A percentile compares a stretch with the other conserved stretches of the same genome.
Conservation (phyloP, 2,888 invertebrate species). For the Watsonalla cultraria region DNA sequence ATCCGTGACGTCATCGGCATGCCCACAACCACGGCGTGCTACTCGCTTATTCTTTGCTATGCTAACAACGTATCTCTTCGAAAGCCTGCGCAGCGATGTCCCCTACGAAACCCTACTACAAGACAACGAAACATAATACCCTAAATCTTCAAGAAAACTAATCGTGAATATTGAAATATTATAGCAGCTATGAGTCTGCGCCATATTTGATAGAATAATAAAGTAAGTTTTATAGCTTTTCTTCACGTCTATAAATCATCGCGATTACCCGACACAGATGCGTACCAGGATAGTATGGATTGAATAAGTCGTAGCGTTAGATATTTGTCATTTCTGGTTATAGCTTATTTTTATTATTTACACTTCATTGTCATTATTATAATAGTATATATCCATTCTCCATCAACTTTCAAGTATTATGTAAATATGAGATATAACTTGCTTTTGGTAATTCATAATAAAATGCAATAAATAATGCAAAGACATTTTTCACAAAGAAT, state of each 20-base stretch:
- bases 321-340: conserved; percentile 23
- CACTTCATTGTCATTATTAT: neutral
- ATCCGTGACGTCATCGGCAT: too few species aligned
- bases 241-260: conserved; percentile 49
- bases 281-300: conserved; percentile 30
- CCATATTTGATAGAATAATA: conserved; percentile 59
- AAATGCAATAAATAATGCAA: too few species aligned
- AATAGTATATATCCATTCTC: too few species aligned
- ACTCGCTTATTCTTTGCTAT: too few species aligned
- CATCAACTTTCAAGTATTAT: too few species aligned
- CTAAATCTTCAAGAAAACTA: too few species aligned
- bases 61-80: too few species aligned
- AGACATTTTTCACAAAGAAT: neutral
- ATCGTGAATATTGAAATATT: conserved; percentile 23
- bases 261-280: conserved; percentile 44
- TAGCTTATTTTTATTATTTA: neutral
- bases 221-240: conserved; percentile 59
- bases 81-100: too few species aligned
- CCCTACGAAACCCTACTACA: too few species aligned
- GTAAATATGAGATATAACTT: neutral
- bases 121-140: too few species aligned
- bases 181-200: conserved; percentile 37
- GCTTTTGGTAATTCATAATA: neutral
- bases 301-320: conserved; percentile 34
- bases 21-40: too few species aligned